Evolutionary conservation across 2,888 invertebrate genomes (phyloP), one percentile per base, ranked within the genome.

Genomic region (Cabera pusaria): DNA sequence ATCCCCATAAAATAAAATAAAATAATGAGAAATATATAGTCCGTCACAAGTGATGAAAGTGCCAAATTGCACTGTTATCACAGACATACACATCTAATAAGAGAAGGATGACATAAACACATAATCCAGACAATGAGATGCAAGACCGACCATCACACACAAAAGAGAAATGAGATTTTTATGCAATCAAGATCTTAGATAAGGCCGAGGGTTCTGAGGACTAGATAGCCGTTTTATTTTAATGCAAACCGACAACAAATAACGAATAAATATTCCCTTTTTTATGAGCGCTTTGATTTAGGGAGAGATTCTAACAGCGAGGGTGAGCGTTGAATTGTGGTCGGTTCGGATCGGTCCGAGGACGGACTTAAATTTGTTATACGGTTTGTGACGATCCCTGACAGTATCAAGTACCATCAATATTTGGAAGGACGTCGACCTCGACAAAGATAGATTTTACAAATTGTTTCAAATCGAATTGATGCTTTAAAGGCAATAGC

Each of bases 211-310:
- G 85, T 79, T 82, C 69, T 71, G 75, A 79, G 25, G 76, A 73
- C 75, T 79, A 84, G 84, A 84, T 83, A 83, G 75, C 61, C 69
- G 79, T 68, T 84, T 84, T 85, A 86, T 85, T 88, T 85, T 86
- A 87, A 88, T 86, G 75, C 81, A 75, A 85, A 82, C 80, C 80
- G 78, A 85, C 81, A 84, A 83, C 86, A 88, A 88, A 88, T 88
- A 87, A 86, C 79, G 75, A 80, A 86, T 86, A 84, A 81, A 82
- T 83, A 83, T 84, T 78, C 81, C 71, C 66, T 73, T 81, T 78
- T 85, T 74, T 85, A 76, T 75, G 72, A 74, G 78, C 72, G 71
- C 71, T 83, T 76, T 85, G 84, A 87, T 84, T 83, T 84, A 81
- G 84, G 85, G 73, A 65, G 66, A 67, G 56, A 60, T 57, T 26